phyloP scores from a whole-genome alignment of 2,113 vertebrate species.

The Odontesthes bonariensis region DNA sequence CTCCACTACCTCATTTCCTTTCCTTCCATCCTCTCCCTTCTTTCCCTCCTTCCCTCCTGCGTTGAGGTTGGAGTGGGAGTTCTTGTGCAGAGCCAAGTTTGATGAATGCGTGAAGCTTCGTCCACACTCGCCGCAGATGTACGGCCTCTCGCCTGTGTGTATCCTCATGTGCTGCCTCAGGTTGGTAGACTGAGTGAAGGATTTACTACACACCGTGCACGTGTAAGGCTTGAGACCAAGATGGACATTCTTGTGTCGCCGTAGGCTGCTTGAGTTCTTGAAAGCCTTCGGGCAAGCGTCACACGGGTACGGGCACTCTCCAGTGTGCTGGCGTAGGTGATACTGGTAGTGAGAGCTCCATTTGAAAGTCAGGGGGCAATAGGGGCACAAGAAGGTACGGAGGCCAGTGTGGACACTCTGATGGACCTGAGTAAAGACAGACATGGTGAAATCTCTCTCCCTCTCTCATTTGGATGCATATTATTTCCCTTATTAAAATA shows the following conservation, averaged over 20 bases:
- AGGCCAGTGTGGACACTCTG: slow-evolving; percentile 90
- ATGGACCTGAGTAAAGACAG: slow-evolving; percentile 75
- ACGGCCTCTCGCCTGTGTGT: slow-evolving; percentile 88
- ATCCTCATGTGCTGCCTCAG: slow-evolving; percentile 92
- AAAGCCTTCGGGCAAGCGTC: slow-evolving; percentile 92
- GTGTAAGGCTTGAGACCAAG: slow-evolving; percentile 90
- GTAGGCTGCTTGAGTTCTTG: slow-evolving; percentile 92
- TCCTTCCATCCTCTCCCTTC: slow-evolving; percentile 39
- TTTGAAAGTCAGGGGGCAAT: slow-evolving; percentile 92
- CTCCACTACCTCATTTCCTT: slow-evolving; percentile 59
- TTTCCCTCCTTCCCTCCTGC: slow-evolving; percentile 65
- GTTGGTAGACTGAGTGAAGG: slow-evolving; percentile 93
- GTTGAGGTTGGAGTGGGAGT: slow-evolving; percentile 77
- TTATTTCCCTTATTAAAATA: background rate
- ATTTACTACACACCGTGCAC: slow-evolving; percentile 88
- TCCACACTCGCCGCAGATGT: slow-evolving; percentile 80
- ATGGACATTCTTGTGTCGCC: slow-evolving; percentile 92
- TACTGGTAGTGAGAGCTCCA: slow-evolving; percentile 98
- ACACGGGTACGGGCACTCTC: slow-evolving; percentile 92
- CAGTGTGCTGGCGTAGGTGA: slow-evolving; percentile 93
- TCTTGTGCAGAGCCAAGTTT: slow-evolving; percentile 87
- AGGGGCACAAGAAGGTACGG: slow-evolving; percentile 89
- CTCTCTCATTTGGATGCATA: background rate
- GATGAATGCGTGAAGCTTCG: slow-evolving; percentile 91
- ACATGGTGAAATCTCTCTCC: background rate